phyloP scores from a whole-genome alignment of 2,888 invertebrate genomes.

The Dolichopus griseipennis region DNA sequence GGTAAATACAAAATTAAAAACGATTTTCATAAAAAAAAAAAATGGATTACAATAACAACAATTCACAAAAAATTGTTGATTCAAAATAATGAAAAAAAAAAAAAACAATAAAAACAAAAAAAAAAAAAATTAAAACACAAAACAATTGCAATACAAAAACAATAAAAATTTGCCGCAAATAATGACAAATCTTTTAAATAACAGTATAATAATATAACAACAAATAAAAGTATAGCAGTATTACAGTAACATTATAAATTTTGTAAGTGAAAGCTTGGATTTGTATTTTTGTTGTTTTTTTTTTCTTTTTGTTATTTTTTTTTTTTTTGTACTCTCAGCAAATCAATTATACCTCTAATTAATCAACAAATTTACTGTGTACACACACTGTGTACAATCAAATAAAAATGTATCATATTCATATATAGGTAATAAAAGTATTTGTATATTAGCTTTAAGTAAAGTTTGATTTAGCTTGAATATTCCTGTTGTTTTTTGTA shows the following conservation, averaged over 20 bases:
- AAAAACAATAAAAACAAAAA: background rate
- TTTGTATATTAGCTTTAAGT: no score
- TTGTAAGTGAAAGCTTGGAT: background rate
- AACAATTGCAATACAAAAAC: background rate
- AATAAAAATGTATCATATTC: no score
- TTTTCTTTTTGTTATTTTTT: background rate
- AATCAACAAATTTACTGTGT: background rate
- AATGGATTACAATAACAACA: background rate
- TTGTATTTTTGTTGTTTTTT: background rate
- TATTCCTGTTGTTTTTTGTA: no score
- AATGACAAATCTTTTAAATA: background rate
- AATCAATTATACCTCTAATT: background rate
- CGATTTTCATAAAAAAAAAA: background rate
- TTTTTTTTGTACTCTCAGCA: background rate
- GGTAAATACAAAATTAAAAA: background rate
- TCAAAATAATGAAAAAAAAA: background rate
- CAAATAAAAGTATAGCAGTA: no score
- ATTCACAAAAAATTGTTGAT: background rate
- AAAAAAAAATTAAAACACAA: background rate
- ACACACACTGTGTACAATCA: no score
- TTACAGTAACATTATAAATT: no score
- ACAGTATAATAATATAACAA: background rate
- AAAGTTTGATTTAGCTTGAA: no score
- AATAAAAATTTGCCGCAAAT: background rate
- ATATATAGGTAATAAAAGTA: no score